Percentiles rank a stretch among this genome's conserved stretches.
Conservation (phyloP, 2,797 vertebrate genomes). For the Mallotus villosus region DNA sequence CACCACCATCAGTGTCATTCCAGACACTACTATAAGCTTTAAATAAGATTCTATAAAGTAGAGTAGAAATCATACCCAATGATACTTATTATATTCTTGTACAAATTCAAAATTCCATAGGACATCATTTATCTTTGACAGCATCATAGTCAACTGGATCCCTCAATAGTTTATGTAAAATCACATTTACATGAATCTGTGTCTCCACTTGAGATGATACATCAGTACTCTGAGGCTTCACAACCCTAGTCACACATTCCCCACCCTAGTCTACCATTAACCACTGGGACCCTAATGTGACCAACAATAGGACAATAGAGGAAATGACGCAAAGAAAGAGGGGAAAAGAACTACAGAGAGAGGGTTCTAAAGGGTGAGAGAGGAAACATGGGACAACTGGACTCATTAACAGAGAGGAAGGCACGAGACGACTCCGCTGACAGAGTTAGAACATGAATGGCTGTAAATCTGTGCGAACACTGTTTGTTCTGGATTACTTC, state of each 20-base stretch:
- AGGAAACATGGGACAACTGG: not conserved
- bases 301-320: not conserved
- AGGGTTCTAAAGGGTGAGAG: not conserved
- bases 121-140: too few species aligned
- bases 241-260: not conserved
- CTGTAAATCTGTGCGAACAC: constrained; percentile 6
- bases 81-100: too few species aligned
- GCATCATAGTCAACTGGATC: too few species aligned
- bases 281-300: not conserved
- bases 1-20: constrained; percentile 17
- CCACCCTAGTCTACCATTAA: not conserved
- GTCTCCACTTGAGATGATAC: not conserved
- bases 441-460: constrained; percentile 15
- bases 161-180: not conserved
- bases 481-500: constrained; percentile 24
- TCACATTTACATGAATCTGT: not conserved
- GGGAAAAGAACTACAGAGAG: not conserved
- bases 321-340: not conserved
- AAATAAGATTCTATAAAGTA: not conserved
- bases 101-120: too few species aligned
- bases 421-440: constrained; percentile 18
- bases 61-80: too few species aligned
- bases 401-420: constrained; percentile 18
- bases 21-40: too few species aligned
- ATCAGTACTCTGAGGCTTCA: not conserved